Evolutionary conservation across 92 coral and sea anemone species (phyloP), one percentile per base, ranked within the genome.

Genomic region (Palythoa grandis): DNA sequence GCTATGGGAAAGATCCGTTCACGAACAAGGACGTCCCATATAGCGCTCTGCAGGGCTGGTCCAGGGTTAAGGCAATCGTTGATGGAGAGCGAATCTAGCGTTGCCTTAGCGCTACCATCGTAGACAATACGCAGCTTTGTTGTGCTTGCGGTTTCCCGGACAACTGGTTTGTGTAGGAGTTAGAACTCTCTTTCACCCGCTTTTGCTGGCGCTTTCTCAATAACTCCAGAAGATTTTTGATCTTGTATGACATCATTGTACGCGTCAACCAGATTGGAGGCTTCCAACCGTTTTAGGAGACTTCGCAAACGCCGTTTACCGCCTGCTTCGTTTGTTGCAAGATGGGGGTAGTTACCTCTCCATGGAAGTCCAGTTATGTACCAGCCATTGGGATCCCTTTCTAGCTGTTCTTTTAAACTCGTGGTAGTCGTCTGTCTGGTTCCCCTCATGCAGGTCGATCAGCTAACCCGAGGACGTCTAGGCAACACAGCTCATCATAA

Each of bases 11-110:
- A 70, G 17, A 35, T 12, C 11, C 40, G n/a, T n/a, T n/a, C n/a
- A n/a, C n/a, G 74, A 5, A 70, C 74, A 0, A 35, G 50, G 13
- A 70, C 38, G 2, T 35, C 74, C 74, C 74, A 70, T 10, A 70
- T 11, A 13, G 74, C 19, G 1, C 35, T 29, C 35, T 29, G 35
- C 35, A 29, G 1, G 35, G 35, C 35, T 29, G 35, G 35, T 29
- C 74, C 47, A 5, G 74, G 74, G 74, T 70, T 70, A 14, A 70
- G 48, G 7, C 74, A 70, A 2, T 35, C 74, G 40, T 69, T 69
- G 11, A 69, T 7, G 15, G 73, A 69, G 7, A 14, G 29, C 35
- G 35, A 29, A 29, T 29, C 35, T 29, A 29, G 1, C 35, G 0
- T 29, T 69, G 74, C 48, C 29, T 40, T 69, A 12, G 74, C 74